Percentiles rank a stretch among this genome's conserved stretches.
Evolutionary conservation across 2,797 vertebrate species (phyloP).

Genomic region (Karalla daura): DNA sequence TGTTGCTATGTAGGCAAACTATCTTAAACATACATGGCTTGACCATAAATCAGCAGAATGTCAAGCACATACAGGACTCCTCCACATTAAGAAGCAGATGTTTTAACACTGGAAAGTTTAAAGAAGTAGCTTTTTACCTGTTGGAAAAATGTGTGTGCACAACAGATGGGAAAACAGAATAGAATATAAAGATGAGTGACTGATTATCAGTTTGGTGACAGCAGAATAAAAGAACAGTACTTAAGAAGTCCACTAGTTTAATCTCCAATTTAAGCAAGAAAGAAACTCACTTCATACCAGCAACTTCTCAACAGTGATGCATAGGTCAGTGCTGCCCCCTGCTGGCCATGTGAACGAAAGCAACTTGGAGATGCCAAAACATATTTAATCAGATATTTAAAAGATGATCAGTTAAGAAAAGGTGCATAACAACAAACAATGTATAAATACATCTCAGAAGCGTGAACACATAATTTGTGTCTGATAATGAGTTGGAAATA

Average conservation of each 20-base stretch:
- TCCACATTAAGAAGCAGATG: neutral
- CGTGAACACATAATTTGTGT: no score
- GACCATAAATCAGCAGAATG: conserved; percentile 3
- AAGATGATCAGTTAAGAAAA: neutral
- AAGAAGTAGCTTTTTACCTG: neutral
- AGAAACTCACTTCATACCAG: neutral
- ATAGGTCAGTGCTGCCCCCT: conserved; percentile 64
- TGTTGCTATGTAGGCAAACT: conserved; percentile 47
- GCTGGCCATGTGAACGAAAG: conserved; percentile 45
- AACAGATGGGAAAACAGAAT: neutral
- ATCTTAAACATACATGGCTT: conserved; percentile 30
- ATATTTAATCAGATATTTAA: no score
- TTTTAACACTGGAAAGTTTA: neutral
- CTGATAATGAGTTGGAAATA: no score
- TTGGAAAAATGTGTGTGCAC: neutral
- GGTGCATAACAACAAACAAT: no score
- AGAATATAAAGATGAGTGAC: neutral
- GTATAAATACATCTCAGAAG: no score
- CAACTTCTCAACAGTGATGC: neutral
- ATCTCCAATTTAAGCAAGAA: neutral
- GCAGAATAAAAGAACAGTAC: neutral
- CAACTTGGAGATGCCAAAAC: fast-evolving
- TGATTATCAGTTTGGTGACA: neutral
- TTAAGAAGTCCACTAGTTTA: neutral
- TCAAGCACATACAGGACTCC: conserved; percentile 1